phyloP scores from a whole-genome alignment of 2,888 invertebrate genomes.

The Mesopsocus fuscifrons region DNA sequence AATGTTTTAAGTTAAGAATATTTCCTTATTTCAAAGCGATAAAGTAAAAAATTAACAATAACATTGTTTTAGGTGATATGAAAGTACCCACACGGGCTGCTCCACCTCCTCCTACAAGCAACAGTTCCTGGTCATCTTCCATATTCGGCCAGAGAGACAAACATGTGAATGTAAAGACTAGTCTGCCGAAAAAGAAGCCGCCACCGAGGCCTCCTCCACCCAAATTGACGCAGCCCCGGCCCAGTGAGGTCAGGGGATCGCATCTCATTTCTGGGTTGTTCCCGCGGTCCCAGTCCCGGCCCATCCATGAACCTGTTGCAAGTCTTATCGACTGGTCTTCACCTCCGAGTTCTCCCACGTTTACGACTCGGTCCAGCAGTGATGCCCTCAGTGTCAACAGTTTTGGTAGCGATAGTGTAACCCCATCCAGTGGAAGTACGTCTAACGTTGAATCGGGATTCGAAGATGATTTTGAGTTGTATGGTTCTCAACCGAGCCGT shows the following conservation, averaged over 20 bases:
- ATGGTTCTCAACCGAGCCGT: conserved; percentile 23
- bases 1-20: too few species aligned
- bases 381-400: conserved; percentile 57
- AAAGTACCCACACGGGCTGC: conserved; percentile 25
- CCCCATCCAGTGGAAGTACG: conserved; percentile 33
- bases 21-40: too few species aligned
- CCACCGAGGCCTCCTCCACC: conserved; percentile 56
- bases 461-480: conserved; percentile 63
- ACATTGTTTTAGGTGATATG: too few species aligned
- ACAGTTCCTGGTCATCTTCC: conserved; percentile 13
- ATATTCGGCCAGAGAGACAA: conserved; percentile 4
- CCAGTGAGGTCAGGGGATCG: not conserved
- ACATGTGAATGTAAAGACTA: conserved; percentile 11
- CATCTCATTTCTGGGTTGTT: conserved; percentile 15
- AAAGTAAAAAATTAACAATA: too few species aligned
- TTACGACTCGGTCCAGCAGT: conserved; percentile 52
- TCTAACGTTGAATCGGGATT: conserved; percentile 62
- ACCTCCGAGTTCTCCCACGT: conserved; percentile 55
- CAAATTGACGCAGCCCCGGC: conserved; percentile 24
- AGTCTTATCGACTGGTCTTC: conserved; percentile 48
- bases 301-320: conserved; percentile 16
- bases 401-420: conserved; percentile 53
- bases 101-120: conserved; percentile 14
- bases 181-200: conserved; percentile 41
- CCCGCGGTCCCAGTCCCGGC: conserved; percentile 13